These are phyloP conservation scores for Petromus typicus DNA, from an alignment of 2,113 vertebrate species.

Conservation along the genomic window DNA sequence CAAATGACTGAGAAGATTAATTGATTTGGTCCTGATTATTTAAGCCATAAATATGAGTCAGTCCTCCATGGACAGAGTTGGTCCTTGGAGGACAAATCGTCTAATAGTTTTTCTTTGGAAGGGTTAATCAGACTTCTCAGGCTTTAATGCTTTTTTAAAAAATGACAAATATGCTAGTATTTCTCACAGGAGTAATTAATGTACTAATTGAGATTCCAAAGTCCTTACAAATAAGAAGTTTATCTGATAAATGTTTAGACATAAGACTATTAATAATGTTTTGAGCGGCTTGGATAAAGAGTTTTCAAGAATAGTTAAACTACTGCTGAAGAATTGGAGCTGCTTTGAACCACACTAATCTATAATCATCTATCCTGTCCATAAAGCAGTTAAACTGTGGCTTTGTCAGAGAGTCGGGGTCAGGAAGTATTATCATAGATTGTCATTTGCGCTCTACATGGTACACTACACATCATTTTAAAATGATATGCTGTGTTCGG, in stretches of 20 bases:
- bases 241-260: slow-evolving; percentile 33
- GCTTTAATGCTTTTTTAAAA: slow-evolving; percentile 22
- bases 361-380: slow-evolving; percentile 77
- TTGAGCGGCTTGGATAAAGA: slow-evolving; percentile 18
- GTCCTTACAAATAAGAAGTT: slow-evolving; percentile 7
- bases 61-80: neutral
- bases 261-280: slow-evolving; percentile 47
- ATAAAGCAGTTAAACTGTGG: slow-evolving; percentile 76
- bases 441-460: slow-evolving; percentile 72
- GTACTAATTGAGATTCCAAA: slow-evolving; percentile 52
- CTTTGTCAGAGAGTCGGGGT: slow-evolving; percentile 56
- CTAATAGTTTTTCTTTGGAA: neutral
- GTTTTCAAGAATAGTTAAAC: slow-evolving; percentile 61
- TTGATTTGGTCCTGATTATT: neutral
- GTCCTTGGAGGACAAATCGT: neutral
- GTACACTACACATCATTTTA: slow-evolving; percentile 70
- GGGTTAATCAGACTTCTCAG: slow-evolving; percentile 22
- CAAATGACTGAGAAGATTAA: slow-evolving; percentile 54
- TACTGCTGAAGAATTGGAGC: slow-evolving; percentile 48
- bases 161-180: slow-evolving; percentile 6
- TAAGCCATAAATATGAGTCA: slow-evolving; percentile 33
- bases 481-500: slow-evolving; percentile 78
- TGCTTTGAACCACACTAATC: slow-evolving; percentile 68
- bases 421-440: slow-evolving; percentile 65
- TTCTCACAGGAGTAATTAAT: slow-evolving; percentile 50